These are phyloP conservation scores for Nesoenas mayeri DNA, from an alignment of 2,113 vertebrate species.

Conservation along the genomic window DNA sequence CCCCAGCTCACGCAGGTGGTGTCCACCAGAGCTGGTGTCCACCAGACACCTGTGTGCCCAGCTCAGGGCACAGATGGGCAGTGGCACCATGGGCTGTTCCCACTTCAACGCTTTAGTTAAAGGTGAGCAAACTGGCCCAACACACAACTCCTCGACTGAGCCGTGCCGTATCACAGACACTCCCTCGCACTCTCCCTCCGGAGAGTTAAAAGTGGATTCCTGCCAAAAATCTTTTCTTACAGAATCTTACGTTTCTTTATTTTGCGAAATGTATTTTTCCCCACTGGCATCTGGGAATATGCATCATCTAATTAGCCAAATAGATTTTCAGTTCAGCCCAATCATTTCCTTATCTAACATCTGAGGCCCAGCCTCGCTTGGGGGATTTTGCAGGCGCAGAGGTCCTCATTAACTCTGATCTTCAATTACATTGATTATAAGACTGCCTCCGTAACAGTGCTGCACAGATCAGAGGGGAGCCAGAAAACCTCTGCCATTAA, in stretches of 20 bases:
- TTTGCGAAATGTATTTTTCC: constrained; percentile 63
- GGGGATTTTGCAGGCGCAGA: constrained; percentile 66
- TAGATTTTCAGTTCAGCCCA: constrained; percentile 83
- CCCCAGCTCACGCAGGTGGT: background rate
- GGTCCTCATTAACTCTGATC: constrained; percentile 84
- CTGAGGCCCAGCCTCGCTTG: constrained; percentile 70
- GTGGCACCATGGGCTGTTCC: accelerated
- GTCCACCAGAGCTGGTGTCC: accelerated
- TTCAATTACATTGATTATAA: constrained; percentile 83
- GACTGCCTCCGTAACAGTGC: constrained; percentile 69
- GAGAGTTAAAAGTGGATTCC: constrained; percentile 27
- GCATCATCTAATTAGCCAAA: constrained; percentile 84
- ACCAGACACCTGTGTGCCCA: accelerated
- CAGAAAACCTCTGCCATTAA: constrained; percentile 45
- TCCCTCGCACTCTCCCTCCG: background rate
- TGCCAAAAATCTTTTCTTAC: constrained; percentile 64
- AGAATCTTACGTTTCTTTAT: constrained; percentile 71
- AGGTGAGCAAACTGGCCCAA: background rate
- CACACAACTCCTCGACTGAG: background rate
- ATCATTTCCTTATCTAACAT: constrained; percentile 82
- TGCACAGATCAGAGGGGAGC: constrained; percentile 68
- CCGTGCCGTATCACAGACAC: background rate
- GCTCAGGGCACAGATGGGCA: background rate
- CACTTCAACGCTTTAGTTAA: background rate
- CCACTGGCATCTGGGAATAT: constrained; percentile 72